Evolutionary conservation across 2,797 vertebrate genomes (phyloP).

Genomic region (Cyclura pinguis): DNA sequence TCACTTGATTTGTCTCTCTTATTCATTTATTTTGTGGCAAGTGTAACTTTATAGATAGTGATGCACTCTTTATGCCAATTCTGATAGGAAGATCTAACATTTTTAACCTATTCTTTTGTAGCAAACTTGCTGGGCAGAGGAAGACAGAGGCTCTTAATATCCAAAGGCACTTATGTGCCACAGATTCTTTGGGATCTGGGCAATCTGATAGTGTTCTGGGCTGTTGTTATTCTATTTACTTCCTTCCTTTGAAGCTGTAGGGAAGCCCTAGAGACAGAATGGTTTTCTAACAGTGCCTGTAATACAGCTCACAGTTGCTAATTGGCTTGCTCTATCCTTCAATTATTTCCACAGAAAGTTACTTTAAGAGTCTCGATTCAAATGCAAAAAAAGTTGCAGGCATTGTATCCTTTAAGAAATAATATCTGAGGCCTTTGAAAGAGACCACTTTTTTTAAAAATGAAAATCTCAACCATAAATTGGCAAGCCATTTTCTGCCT

Average conservation of each 20-base stretch:
- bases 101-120: not conserved
- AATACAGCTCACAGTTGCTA: not conserved
- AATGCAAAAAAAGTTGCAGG: not conserved
- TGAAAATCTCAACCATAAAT: conserved; percentile 3
- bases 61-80: not conserved
- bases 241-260: not conserved
- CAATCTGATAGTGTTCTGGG: not conserved
- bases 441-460: not conserved
- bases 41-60: not conserved
- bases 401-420: conserved; percentile 13
- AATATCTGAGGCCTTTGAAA: conserved; percentile 1
- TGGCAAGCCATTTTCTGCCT: not conserved
- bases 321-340: not conserved
- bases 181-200: not conserved
- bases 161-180: not conserved
- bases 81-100: not conserved
- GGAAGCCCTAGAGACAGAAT: not conserved
- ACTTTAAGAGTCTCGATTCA: conserved; percentile 16
- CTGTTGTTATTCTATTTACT: not conserved
- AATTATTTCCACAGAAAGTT: conserved; percentile 15
- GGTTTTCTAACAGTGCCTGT: not conserved
- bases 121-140: not conserved
- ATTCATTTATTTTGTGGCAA: not conserved
- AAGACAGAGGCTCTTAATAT: not conserved
- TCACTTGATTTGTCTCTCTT: not conserved